Base-by-base conservation (phyloP, 1,140 invertebrate genomes). In the Hydropsyche tenuis region DNA sequence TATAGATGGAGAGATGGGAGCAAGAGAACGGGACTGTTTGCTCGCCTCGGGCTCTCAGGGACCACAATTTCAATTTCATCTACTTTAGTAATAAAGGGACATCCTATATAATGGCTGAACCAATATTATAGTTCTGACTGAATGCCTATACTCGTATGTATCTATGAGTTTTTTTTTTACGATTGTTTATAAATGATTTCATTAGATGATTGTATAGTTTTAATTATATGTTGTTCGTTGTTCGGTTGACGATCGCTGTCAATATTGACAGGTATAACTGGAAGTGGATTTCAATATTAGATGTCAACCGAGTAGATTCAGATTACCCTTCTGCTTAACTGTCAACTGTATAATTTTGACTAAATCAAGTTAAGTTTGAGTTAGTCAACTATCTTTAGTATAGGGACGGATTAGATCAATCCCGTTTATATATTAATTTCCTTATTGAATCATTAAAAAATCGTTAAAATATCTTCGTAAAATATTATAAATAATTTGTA, bases 21-120 rank as follows among this genome's bases (percentile, higher is more conserved):
- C n/a, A n/a, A n/a, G n/a, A n/a, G 30, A 37, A 37, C 30, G 23
- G 30, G 68, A 37, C 11, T 69, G 68, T 70, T 70, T 70, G 48
- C 48, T 70, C 51, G 68, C 68, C 68, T 37, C 68, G 16, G 68
- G 68, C 68, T 70, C 68, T 42, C 37, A 25, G 43, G 27, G 42
- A 16, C 43, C 48, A 70, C 68, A 70, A 70, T 70, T 70, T 70
- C 68, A 70, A 70, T 70, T 70, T 70, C 68, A 70, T 70, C 68
- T 70, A 70, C 68, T 70, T 70, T 70, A 70, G 68, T 70, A 70
- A 70, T 70, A 70, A 70, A 70, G 68, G 68, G 68, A 70, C 68
- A 70, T 70, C 68, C 48, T 45, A 70, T 45, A 70, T 70, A 70
- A 70, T 70, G 68, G 68, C 51, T 70, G 42, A 70, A 56, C 51